Conservation (phyloP, 2,888 invertebrate species). For the Liodrosophila aerea region DNA sequence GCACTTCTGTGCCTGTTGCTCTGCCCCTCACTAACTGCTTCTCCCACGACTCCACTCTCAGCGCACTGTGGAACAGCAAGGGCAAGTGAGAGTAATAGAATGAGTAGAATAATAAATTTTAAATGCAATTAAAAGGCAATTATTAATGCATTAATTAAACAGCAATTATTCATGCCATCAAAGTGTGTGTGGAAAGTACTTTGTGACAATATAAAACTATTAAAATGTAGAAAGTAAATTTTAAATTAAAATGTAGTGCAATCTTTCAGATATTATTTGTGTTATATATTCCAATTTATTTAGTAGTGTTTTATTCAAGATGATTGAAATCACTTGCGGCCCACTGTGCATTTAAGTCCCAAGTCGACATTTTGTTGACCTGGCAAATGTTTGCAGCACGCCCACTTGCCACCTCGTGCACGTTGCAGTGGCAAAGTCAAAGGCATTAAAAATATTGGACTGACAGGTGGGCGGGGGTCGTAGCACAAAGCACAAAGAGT, state of each 20-base stretch:
- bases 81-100: not conserved
- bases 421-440: slow-evolving; percentile 43
- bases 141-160: too few species aligned
- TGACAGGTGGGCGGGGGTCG: slow-evolving; percentile 32
- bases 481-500: slow-evolving; percentile 57
- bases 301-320: too few species aligned
- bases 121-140: too few species aligned
- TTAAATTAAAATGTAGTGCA: too few species aligned
- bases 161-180: too few species aligned
- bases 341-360: slow-evolving; percentile 36
- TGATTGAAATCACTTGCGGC: too few species aligned
- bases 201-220: not conserved
- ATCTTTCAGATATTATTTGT: too few species aligned
- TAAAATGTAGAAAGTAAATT: too few species aligned
- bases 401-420: slow-evolving; percentile 35
- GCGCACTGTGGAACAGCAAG: slow-evolving; percentile 23
- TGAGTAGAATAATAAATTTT: too few species aligned
- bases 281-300: not conserved
- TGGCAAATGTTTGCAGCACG: slow-evolving; percentile 43
- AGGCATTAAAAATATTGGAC: slow-evolving; percentile 57
- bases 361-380: slow-evolving; percentile 43
- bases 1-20: slow-evolving; percentile 58
- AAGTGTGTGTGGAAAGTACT: not conserved
- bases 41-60: slow-evolving; percentile 10
- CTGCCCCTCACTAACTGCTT: slow-evolving; percentile 4